Evolutionary conservation across 2,797 vertebrate genomes (phyloP), one percentile per base, ranked within the genome.

Genomic region (Acanthis flammea): DNA sequence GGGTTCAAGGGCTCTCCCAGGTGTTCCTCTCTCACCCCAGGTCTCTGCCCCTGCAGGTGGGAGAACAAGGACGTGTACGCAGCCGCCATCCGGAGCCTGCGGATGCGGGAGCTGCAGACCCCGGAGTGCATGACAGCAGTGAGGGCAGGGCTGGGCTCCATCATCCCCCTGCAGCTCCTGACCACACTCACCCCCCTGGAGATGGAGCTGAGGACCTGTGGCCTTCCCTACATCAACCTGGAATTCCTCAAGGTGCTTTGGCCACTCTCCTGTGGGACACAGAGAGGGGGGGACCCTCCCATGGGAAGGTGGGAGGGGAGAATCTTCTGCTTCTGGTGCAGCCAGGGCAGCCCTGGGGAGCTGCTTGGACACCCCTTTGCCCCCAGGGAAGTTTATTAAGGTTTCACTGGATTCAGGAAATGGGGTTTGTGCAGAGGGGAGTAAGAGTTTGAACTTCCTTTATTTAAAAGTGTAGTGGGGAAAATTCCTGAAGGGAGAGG

Each of bases 141-240:
- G 94, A 97, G 98, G 1, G 99, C 99, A 0, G 99, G 99, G 3
- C 98, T 99, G 33, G 98, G 98, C 76, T 98, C 99, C 51, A 99
- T 99, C 96, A 99, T 99, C 50, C 99, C 99, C 35, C 97, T 99
- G 96, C 99, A 99, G 98, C 98, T 99, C n/a, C 98, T 99, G 51
- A 99, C 99, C 74, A 98, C 98, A 1, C 98, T 99, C 92, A 99
- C 98, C 53, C 99, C 99, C 0, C 97, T 98, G 12, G 99, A 99
- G 98, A 98, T 99, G 98, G 99, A 99, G 97, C 98, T 99, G 89
- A 98, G 99, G 74, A 99, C 99, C 10, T 99, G 99, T 5, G 99
- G 99, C 63, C 98, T 99, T 88, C 99, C 99, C 1, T 98, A 99
- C 97, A 99, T 99, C 96, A 99, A 99, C 98, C 98, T 99, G 94